Evolutionary conservation across 2,113 vertebrate genomes (phyloP).

Genomic region (Corvus hawaiiensis): DNA sequence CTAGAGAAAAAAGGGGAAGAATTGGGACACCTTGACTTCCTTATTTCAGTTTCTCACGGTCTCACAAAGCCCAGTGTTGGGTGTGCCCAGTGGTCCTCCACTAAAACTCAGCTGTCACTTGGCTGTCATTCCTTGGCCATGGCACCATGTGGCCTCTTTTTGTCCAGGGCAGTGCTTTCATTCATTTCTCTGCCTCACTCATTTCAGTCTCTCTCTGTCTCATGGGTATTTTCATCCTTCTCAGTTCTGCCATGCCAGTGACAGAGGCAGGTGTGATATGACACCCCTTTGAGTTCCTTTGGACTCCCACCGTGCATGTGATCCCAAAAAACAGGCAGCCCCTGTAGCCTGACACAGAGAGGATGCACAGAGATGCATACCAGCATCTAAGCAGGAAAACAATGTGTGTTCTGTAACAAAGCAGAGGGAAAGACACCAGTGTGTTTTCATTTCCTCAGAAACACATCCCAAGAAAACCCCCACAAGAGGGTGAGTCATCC

Average conservation of each 20-base stretch:
- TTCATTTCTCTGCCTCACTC: neutral
- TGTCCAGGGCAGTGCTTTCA: neutral
- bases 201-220: neutral
- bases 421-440: neutral
- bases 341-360: neutral
- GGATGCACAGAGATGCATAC: neutral
- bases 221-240: neutral
- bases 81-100: neutral
- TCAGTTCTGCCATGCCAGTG: neutral
- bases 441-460: slow-evolving; percentile 38
- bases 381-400: neutral
- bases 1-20: neutral
- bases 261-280: neutral
- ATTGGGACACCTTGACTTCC: neutral
- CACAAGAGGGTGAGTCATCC: slow-evolving; percentile 5
- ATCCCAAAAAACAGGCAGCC: neutral
- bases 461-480: neutral
- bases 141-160: neutral
- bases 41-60: neutral
- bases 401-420: neutral
- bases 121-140: neutral
- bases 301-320: rapidly evolving
- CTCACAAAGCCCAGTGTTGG: neutral
- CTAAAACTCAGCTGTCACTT: neutral
- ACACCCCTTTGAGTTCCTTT: neutral